A percentile compares a stretch with the other conserved stretches of the same genome.
These are phyloP conservation scores for Nothobranchius kuhntae DNA, from an alignment of 2,113 vertebrate species.

Conservation along the genomic window DNA sequence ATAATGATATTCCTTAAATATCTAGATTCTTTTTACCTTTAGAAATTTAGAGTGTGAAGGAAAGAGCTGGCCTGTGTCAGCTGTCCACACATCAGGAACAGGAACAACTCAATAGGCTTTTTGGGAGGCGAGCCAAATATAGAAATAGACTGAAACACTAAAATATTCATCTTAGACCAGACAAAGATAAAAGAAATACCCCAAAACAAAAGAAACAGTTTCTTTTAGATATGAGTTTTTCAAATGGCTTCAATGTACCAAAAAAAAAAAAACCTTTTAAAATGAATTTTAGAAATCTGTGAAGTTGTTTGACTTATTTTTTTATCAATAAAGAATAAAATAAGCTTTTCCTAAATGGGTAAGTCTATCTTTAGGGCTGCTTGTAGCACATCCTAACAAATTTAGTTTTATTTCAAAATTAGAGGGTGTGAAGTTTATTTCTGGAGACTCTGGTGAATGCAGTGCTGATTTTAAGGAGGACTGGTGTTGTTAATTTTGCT, in stretches of 20 bases:
- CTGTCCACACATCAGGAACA: slow-evolving; percentile 48
- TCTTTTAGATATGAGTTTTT: slow-evolving; percentile 11
- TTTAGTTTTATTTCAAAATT: too few species aligned
- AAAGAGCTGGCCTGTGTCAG: slow-evolving; percentile 24
- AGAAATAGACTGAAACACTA: slow-evolving; percentile 34
- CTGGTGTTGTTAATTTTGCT: too few species aligned
- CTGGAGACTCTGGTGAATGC: too few species aligned
- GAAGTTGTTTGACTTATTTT: not conserved
- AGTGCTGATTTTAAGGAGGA: too few species aligned
- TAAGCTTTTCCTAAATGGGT: not conserved
- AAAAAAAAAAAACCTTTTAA: too few species aligned
- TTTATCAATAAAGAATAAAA: not conserved
- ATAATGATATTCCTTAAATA: not conserved
- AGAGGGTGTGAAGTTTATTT: too few species aligned
- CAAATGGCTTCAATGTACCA: not conserved
- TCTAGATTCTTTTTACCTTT: slow-evolving; percentile 1
- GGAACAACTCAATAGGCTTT: slow-evolving; percentile 50
- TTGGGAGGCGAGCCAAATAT: slow-evolving; percentile 46
- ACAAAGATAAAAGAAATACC: slow-evolving; percentile 8
- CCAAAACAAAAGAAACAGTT: slow-evolving; percentile 46
- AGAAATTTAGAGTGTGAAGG: slow-evolving; percentile 1
- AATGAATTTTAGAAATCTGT: too few species aligned
- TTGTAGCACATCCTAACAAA: too few species aligned
- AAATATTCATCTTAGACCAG: slow-evolving; percentile 59
- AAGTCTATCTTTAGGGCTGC: too few species aligned